These are phyloP conservation scores for Steromphala cineraria DNA, from an alignment of 2,888 invertebrate species.

Conservation along the genomic window DNA sequence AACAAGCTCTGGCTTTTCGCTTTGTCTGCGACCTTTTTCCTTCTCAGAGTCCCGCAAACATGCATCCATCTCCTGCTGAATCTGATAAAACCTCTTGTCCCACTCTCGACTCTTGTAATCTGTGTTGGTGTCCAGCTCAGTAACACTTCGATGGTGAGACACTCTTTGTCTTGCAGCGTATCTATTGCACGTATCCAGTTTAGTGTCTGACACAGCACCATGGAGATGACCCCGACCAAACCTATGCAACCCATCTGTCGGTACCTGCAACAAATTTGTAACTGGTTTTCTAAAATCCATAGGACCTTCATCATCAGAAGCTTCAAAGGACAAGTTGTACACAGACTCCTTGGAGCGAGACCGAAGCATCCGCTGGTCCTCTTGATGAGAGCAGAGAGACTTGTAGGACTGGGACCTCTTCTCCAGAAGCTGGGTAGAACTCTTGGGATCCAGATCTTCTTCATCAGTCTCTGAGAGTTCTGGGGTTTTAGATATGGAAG, in stretches of 20 bases:
- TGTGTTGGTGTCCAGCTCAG: constrained; percentile 28
- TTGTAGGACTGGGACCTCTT: constrained; percentile 9
- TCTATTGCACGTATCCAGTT: constrained; percentile 23
- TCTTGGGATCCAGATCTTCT: background rate
- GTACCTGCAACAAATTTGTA: background rate
- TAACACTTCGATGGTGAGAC: constrained; percentile 29
- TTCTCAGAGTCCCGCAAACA: constrained; percentile 44
- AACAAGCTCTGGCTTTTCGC: background rate
- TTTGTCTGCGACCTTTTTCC: background rate
- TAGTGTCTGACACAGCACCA: background rate
- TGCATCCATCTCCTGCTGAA: constrained; percentile 66
- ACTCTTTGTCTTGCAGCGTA: constrained; percentile 22
- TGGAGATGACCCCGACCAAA: background rate
- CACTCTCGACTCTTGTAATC: constrained; percentile 61
- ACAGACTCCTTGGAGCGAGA: constrained; percentile 1
- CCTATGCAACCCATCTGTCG: background rate
- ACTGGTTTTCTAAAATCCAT: background rate
- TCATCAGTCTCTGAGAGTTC: constrained; percentile 11
- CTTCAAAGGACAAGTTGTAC: constrained; percentile 12
- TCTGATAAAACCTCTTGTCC: constrained; percentile 63
- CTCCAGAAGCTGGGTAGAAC: background rate
- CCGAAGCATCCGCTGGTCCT: background rate
- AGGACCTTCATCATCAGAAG: background rate
- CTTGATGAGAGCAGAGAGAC: background rate
- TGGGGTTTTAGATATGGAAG: background rate